Base-by-base conservation (phyloP, 64 coral and sea anemone genomes). In the Acropora tenuis region DNA sequence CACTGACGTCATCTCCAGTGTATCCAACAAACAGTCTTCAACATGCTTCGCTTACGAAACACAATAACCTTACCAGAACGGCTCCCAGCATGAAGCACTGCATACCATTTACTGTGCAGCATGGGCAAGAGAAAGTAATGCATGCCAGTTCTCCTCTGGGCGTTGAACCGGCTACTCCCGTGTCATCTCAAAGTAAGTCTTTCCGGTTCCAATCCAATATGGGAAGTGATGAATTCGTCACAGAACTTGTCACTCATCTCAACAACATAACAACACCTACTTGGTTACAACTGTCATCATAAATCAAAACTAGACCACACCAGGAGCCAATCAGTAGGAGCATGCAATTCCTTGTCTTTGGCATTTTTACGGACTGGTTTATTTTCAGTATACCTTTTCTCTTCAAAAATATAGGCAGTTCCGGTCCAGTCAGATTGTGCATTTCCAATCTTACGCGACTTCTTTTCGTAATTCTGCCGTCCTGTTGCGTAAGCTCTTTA, bases 51-150 rank as follows among this genome's bases (percentile, higher is more conserved):
- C 79, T 48, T 49, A 17, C 48, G 44, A 93, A 82, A 17, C 91
- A 93, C 67, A 88, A 76, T 18, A 93, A 92, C 77, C 69, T 96
- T 47, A 93, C 95, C 1, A 88, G 88, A 17, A 69, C 58, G 50
- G 50, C 42, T 47, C 91, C 91, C 47, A 50, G 63, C 11, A 16
- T 90, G 53, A 96, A 93, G 75, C 84, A 90, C 76, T 96, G 95
- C 41, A 90, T 48, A 65, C 82, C 88, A 1, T 96, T 93, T 74
- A n/a, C 59, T 17, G 9, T 84, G 3, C 59, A 46, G 43, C 13
- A 12, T 68, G 7, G 17, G 9, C 41, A 8, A 7, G 88, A 63
- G 16, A 40, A 48, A 11, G 13, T 47, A 67, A 18, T 46, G 52
- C 74, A 67, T 17, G 41, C 17, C 13, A 50, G 3, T 55, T 40